Evolutionary conservation across 2,888 invertebrate genomes (phyloP), one percentile per base, ranked within the genome.

Genomic region (Agonopterix alstromeriana): DNA sequence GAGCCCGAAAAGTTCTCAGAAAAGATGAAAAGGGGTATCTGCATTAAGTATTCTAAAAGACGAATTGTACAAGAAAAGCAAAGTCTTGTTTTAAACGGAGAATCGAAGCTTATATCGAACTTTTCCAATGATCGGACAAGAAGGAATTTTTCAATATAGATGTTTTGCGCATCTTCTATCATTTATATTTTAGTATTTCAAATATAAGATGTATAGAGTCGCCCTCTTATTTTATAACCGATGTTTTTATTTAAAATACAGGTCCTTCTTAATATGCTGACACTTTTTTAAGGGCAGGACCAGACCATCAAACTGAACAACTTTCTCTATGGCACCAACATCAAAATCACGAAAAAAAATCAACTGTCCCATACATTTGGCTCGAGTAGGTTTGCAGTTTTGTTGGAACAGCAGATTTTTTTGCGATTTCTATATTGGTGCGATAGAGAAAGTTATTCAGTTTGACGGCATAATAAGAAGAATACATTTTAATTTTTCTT

Each of bases 41-140:
- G 74, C 75, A 83, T 82, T 82, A 82, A 82, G 78, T 83, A 83
- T 83, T 82, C 77, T 67, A 70, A 83, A 82, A 83, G 82, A 80
- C 68, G 73, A 79, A 78, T 79, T 79, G 82, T 81, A 81, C 77
- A 78, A 80, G 82, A 82, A 84, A 83, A 84, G 84, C 84, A 83
- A 83, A 83, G 77, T 78, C 84, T 80, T 84, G 85, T 85, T 81
- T 79, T 76, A 79, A 78, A 77, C 71, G 56, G 71, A 70, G 67
- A 66, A 68, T 72, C 70, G 73, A 68, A 72, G 73, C 76, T 78
- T 81, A 77, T 75, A 77, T 78, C 68, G 75, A 79, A 83, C 76
- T 77, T 82, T 83, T 67, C 72, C 75, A 78, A 76, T 80, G 81
- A 79, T 77, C 76, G 75, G 72, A 76, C 77, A 76, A 70, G 68